phyloP scores from a whole-genome alignment of 2,113 vertebrate species.

The Tetrax tetrax region DNA sequence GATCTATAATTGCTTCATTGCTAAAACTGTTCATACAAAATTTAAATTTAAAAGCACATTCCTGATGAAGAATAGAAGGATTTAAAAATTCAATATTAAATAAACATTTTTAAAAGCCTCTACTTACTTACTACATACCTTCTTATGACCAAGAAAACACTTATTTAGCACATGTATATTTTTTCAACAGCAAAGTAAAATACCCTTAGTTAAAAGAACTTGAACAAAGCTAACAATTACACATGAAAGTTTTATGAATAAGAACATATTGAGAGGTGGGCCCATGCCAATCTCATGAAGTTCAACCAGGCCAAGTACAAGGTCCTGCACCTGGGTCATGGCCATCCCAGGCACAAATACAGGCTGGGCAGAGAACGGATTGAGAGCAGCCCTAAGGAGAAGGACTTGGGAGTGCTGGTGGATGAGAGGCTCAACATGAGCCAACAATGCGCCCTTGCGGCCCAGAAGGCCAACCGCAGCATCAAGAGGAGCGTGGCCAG shows the following conservation, averaged over 20 bases:
- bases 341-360: too few species aligned
- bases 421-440: too few species aligned
- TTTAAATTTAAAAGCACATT: conserved; percentile 12
- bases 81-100: conserved; percentile 3
- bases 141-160: not conserved
- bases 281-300: too few species aligned
- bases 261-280: too few species aligned
- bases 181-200: not conserved
- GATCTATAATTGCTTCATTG: not conserved
- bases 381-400: too few species aligned
- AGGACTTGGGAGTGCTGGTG: too few species aligned
- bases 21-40: not conserved
- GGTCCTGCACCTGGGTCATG: too few species aligned
- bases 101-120: not conserved
- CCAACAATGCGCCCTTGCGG: too few species aligned
- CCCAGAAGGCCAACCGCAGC: too few species aligned
- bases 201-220: not conserved
- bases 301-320: too few species aligned
- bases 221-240: not conserved
- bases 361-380: too few species aligned
- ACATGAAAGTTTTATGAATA: not conserved
- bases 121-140: not conserved
- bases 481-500: too few species aligned
- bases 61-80: not conserved
- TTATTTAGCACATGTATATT: not conserved